phyloP scores from a whole-genome alignment of 2,888 invertebrate genomes.

The Melipona beecheii region DNA sequence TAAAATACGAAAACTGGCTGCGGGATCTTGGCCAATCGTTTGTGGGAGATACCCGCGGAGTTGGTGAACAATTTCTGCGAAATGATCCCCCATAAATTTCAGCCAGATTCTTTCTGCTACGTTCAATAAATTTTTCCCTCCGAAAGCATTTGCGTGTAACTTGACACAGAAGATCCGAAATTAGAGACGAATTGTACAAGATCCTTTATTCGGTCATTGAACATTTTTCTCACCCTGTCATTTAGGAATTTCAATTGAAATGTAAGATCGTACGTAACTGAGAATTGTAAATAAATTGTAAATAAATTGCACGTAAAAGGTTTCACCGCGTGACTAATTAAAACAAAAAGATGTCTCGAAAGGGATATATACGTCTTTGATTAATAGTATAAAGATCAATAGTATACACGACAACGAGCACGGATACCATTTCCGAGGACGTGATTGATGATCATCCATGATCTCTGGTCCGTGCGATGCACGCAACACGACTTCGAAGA shows the following conservation, averaged over 20 bases:
- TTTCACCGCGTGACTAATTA: neutral
- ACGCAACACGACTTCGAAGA: neutral
- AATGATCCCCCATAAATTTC: slow-evolving; percentile 32
- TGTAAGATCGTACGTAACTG: neutral
- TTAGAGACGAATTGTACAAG: too few relatives aligned
- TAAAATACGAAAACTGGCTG: slow-evolving; percentile 26
- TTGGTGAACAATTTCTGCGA: slow-evolving; percentile 30
- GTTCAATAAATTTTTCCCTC: neutral
- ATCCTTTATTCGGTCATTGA: neutral
- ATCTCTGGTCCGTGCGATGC: slow-evolving; percentile 7
- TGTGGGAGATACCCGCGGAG: slow-evolving; percentile 12
- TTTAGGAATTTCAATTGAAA: neutral
- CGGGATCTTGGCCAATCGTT: slow-evolving; percentile 27
- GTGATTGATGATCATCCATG: slow-evolving; percentile 41
- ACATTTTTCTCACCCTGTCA: too few relatives aligned
- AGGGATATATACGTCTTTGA: neutral
- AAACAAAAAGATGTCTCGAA: neutral
- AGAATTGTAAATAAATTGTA: neutral
- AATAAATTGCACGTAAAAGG: neutral
- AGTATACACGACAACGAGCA: slow-evolving; percentile 18
- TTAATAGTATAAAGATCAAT: slow-evolving; percentile 50
- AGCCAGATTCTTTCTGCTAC: neutral
- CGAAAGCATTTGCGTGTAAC: neutral
- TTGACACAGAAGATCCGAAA: neutral
- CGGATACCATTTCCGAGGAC: slow-evolving; percentile 20